These are phyloP conservation scores for Stramonita haemastoma DNA, from an alignment of 2,888 invertebrate species.

Conservation along the genomic window DNA sequence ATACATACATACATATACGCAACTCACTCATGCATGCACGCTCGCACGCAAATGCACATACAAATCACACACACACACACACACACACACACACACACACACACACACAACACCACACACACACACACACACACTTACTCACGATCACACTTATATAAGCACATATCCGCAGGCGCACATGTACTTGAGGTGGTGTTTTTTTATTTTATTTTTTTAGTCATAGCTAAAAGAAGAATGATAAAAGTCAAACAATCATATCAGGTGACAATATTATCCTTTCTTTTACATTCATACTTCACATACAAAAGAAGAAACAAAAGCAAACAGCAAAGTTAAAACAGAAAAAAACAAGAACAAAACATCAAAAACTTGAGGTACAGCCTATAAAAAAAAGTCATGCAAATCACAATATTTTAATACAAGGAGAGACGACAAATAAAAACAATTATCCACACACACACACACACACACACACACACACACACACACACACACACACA, in stretches of 20 bases:
- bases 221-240: too few species aligned
- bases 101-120: slow-evolving; percentile 13
- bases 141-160: neutral
- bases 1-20: too few species aligned
- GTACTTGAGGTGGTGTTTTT: neutral
- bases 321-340: too few species aligned
- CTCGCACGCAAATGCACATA: too few species aligned
- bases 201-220: neutral
- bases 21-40: neutral
- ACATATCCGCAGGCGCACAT: neutral
- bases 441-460: too few species aligned
- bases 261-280: too few species aligned
- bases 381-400: neutral
- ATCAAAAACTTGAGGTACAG: too few species aligned
- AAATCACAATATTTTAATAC: neutral
- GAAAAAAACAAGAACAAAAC: too few species aligned
- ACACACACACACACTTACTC: neutral
- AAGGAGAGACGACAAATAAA: neutral
- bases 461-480: too few species aligned
- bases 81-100: neutral
- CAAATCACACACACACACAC: slow-evolving; percentile 6
- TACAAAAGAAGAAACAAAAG: too few species aligned
- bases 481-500: neutral
- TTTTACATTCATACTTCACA: too few species aligned
- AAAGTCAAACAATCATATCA: too few species aligned